Percentiles rank a stretch among this genome's conserved stretches.
Conservation (phyloP, 2,113 vertebrate genomes). For the Phrynocephalus versicolor region DNA sequence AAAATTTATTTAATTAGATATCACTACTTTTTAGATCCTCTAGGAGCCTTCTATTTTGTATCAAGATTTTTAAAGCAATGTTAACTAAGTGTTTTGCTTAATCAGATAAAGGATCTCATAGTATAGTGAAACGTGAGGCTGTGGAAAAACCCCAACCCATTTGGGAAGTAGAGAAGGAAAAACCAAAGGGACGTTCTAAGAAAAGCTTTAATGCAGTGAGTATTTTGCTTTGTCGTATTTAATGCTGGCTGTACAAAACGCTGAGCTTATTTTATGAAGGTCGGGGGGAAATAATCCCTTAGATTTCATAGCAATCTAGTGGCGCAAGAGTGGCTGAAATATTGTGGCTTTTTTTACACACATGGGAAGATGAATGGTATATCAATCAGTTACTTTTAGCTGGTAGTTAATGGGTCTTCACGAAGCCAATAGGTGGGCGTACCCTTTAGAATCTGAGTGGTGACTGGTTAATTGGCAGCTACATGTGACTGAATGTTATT, state of each 20-base stretch:
- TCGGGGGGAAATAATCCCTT: background rate
- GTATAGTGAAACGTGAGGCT: constrained; percentile 79
- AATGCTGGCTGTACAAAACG: rapidly evolving
- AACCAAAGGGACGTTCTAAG: constrained; percentile 84
- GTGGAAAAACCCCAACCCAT: constrained; percentile 77
- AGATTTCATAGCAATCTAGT: background rate
- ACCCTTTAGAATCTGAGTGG: too few relatives aligned
- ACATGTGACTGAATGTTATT: too few relatives aligned
- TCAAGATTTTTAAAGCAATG: background rate
- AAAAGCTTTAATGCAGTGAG: constrained; percentile 81
- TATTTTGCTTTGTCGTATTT: constrained; percentile 21
- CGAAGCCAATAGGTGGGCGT: too few relatives aligned
- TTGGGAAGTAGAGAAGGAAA: constrained; percentile 84
- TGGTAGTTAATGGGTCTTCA: too few relatives aligned
- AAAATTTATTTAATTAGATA: background rate
- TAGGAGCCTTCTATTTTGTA: background rate
- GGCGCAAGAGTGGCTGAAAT: background rate
- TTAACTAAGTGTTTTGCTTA: background rate
- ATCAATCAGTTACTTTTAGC: too few relatives aligned
- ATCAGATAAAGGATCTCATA: constrained; percentile 82
- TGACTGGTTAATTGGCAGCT: too few relatives aligned
- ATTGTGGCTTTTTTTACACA: background rate
- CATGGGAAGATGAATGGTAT: too few relatives aligned
- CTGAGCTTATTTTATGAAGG: background rate
- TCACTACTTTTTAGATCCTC: background rate